Evolutionary conservation across 2,888 invertebrate species (phyloP).

Genomic region (Diaphora mendica): DNA sequence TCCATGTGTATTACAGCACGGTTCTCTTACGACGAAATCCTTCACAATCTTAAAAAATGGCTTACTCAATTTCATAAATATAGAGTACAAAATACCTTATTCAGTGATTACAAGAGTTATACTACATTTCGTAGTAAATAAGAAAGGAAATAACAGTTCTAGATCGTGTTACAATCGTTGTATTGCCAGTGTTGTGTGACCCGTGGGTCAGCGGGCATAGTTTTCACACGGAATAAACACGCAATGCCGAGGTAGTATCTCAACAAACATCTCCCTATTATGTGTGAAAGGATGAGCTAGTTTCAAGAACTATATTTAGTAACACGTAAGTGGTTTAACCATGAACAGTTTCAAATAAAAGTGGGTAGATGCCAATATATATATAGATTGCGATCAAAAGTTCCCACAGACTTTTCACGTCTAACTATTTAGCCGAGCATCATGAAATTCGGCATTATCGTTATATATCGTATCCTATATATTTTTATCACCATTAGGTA

Average conservation of each 20-base stretch:
- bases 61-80: neutral
- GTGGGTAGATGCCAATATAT: neutral
- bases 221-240: conserved; percentile 3
- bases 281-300: neutral
- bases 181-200: neutral
- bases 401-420: too few relatives aligned
- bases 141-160: neutral
- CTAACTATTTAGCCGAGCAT: too few relatives aligned
- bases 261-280: neutral
- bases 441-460: neutral
- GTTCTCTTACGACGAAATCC: neutral
- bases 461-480: neutral
- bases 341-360: neutral
- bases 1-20: neutral
- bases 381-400: neutral
- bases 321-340: neutral
- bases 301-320: neutral
- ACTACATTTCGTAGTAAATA: neutral
- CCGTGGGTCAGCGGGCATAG: conserved; percentile 1
- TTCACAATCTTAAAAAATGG: too few relatives aligned
- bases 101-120: neutral
- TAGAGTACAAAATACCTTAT: neutral
- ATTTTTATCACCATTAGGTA: neutral
- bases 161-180: conserved; percentile 4
- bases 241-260: conserved; percentile 2